phyloP scores from a whole-genome alignment of 2,113 vertebrate species.

The Bubo blakistoni region DNA sequence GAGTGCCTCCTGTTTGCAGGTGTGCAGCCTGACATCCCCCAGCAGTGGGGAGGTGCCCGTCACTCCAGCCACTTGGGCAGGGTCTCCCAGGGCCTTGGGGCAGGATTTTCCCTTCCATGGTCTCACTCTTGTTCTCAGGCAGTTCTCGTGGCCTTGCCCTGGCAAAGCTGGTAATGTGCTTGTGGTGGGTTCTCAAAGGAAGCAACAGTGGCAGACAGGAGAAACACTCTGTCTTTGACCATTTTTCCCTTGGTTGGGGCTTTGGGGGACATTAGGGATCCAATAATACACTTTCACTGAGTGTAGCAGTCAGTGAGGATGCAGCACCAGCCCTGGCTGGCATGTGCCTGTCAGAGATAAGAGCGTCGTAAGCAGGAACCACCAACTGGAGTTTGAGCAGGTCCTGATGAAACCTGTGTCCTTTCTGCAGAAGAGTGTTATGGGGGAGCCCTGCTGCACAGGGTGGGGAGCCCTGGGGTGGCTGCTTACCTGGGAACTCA shows the following conservation, averaged over 20 bases:
- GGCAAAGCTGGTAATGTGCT: background rate
- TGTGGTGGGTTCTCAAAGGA: background rate
- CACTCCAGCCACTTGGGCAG: background rate
- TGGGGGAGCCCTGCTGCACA: background rate
- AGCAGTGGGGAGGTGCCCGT: background rate
- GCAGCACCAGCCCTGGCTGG: background rate
- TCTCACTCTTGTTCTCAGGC: background rate
- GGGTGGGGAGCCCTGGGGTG: background rate
- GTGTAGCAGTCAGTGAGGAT: background rate
- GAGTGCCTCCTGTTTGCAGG: background rate
- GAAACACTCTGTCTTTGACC: background rate
- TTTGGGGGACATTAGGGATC: background rate
- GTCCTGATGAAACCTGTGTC: background rate
- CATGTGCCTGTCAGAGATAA: fast-evolving
- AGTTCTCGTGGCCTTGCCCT: fast-evolving
- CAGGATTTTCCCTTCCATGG: background rate
- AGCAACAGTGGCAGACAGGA: background rate
- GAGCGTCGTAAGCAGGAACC: background rate
- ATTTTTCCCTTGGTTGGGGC: background rate
- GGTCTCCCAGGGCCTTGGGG: background rate
- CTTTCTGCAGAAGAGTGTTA: background rate
- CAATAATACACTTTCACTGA: background rate
- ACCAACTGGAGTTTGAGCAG: background rate
- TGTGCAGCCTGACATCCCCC: background rate
- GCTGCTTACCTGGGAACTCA: background rate